Evolutionary conservation across 1,140 invertebrate genomes (phyloP).

Genomic region (Bombus pascuorum): DNA sequence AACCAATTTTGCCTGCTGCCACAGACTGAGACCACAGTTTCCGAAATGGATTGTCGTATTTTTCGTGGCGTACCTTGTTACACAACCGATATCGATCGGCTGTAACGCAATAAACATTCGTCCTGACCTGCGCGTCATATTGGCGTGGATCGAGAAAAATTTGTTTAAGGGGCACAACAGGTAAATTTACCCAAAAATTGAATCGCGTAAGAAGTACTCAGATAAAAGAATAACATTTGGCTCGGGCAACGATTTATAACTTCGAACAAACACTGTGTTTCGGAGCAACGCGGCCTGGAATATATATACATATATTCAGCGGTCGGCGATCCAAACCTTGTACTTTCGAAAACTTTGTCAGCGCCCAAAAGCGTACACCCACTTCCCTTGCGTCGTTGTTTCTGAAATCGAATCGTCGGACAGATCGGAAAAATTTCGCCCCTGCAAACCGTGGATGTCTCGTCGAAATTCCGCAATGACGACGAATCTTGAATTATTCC

Average conservation of each 20-base stretch:
- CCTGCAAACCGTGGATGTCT: not conserved
- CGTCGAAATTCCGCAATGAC: too few relatives aligned
- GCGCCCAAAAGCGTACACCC: not conserved
- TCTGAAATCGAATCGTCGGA: constrained; percentile 27
- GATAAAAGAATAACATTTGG: constrained; percentile 1
- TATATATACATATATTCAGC: not conserved
- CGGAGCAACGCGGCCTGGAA: not conserved
- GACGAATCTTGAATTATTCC: not conserved
- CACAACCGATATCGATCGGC: not conserved
- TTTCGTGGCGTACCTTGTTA: not conserved
- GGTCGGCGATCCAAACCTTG: constrained; percentile 8
- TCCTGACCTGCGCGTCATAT: not conserved
- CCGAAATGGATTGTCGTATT: constrained; percentile 10
- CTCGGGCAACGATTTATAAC: not conserved
- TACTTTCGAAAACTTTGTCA: constrained; percentile 3
- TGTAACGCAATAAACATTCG: constrained; percentile 8
- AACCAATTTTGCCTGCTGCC: constrained; percentile 31
- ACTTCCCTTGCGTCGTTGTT: not conserved
- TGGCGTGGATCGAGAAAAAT: not conserved
- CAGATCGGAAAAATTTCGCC: constrained; percentile 31
- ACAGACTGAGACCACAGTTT: not conserved
- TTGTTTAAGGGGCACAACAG: not conserved
- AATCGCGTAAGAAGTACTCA: too few relatives aligned
- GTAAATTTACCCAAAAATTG: not conserved
- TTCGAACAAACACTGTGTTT: not conserved